Conservation (phyloP, 2,113 vertebrate genomes). For the Etheostoma spectabile region DNA sequence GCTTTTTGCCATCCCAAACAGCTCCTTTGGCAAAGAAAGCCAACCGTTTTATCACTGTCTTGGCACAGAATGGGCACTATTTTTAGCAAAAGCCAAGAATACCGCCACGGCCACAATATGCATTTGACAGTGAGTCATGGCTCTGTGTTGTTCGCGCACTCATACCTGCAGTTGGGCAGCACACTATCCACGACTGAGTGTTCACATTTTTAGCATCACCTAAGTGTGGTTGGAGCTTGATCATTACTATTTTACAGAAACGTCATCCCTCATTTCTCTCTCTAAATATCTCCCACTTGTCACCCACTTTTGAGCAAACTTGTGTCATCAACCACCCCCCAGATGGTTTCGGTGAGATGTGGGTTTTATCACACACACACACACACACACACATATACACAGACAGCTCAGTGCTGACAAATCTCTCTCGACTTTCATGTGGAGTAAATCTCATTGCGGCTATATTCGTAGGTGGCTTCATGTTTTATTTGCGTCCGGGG, state of each 20-base stretch:
- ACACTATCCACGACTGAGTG: constrained; percentile 55
- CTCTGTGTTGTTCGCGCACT: constrained; percentile 63
- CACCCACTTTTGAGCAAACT: constrained; percentile 46
- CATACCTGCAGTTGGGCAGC: constrained; percentile 47
- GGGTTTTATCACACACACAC: constrained; percentile 21
- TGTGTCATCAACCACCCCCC: constrained; percentile 42
- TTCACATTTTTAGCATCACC: constrained; percentile 35
- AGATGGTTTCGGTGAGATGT: constrained; percentile 19
- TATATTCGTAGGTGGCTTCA: constrained; percentile 41
- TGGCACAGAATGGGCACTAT: constrained; percentile 68
- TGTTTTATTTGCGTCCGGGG: constrained; percentile 64
- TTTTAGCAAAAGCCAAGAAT: constrained; percentile 72
- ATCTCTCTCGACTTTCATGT: constrained; percentile 33
- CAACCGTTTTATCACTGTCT: constrained; percentile 68
- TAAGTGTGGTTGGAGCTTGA: neutral
- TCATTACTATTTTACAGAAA: neutral
- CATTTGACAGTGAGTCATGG: constrained; percentile 73
- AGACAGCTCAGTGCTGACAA: constrained; percentile 39
- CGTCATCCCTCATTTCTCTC: constrained; percentile 23
- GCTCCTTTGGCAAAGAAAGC: constrained; percentile 54
- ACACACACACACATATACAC: neutral
- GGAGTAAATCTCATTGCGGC: constrained; percentile 60
- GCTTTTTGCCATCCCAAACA: constrained; percentile 27
- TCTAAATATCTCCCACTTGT: constrained; percentile 41
- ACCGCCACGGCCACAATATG: constrained; percentile 67